Evolutionary conservation across 2,888 invertebrate genomes (phyloP), one percentile per base, ranked within the genome.

Genomic region (Megastigmus dorsalis): DNA sequence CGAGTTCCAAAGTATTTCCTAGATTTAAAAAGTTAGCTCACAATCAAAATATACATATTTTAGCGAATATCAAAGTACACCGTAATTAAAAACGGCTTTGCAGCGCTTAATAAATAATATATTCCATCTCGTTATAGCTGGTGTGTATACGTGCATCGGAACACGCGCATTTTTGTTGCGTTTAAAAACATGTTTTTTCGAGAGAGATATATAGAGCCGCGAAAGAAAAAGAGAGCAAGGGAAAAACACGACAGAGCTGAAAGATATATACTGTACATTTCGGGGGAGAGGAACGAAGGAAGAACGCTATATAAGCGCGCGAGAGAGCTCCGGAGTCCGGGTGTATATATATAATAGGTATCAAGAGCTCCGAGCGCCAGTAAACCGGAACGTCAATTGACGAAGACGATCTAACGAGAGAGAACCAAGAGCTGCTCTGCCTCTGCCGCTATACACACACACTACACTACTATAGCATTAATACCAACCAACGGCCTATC

Each of bases 381-480:
- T 41, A 59, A 59, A 41, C 38, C 59, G 41, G 41, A 59, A 45
- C 30, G 45, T 60, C 43, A 60, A 60, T 60, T 45, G 60, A 45
- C 28, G 26, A 15, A 55, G 55, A 9, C 55, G 55, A 45, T 62
- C 36, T 30, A 20, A 43, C 62, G 20, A 48, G 33, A 48, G 62
- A 48, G 52, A 50, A 50, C 36, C n/a, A n/a, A n/a, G n/a, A n/a
- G n/a, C n/a, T n/a, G n/a, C n/a, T n/a, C n/a, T n/a, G 50, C 63
- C 63, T 50, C 63, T 36, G 20, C 38, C 52, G 60, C 50, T 62
- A n/a, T n/a, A n/a, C n/a, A n/a, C n/a, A n/a, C n/a, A n/a, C n/a
- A n/a, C n/a, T n/a, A n/a, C 48, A 20, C 38, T 23, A 33, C 30
- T 33, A 33, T 26, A 23, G 18, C 36, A 52, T 52, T 63, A 63